A percentile compares a stretch with the other conserved stretches of the same genome.
phyloP scores from a whole-genome alignment of 1,140 invertebrate species.

The Drosophila busckii region DNA sequence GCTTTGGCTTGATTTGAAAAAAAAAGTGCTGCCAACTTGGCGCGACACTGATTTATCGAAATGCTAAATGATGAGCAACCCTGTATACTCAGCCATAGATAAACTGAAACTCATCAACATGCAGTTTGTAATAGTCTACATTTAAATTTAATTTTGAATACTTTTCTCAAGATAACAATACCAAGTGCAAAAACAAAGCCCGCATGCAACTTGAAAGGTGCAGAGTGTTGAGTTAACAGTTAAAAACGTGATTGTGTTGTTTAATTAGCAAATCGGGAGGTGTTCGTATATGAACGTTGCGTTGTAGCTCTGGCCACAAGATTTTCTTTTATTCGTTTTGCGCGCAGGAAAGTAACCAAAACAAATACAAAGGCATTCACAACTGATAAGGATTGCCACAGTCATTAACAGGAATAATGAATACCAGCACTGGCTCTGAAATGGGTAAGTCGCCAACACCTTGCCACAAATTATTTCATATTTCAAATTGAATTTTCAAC shows the following conservation, averaged over 20 bases:
- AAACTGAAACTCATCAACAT: constrained; percentile 37
- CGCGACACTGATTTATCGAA: too few species aligned
- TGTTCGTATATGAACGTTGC: too few species aligned
- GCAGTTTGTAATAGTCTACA: constrained; percentile 31
- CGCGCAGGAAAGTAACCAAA: neutral
- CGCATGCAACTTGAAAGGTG: too few species aligned
- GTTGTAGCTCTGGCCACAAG: too few species aligned
- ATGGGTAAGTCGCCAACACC: constrained; percentile 35
- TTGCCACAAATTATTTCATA: constrained; percentile 16
- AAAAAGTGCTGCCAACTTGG: too few species aligned
- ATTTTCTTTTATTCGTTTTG: constrained; percentile 47
- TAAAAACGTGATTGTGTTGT: too few species aligned
- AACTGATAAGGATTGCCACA: neutral
- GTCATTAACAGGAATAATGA: constrained; percentile 21
- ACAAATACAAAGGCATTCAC: neutral
- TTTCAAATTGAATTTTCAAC: constrained; percentile 75
- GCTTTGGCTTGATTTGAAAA: too few species aligned
- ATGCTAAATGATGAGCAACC: constrained; percentile 12
- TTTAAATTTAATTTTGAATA: constrained; percentile 41
- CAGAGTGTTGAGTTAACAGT: too few species aligned
- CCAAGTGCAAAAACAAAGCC: neutral
- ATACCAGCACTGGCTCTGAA: constrained; percentile 25
- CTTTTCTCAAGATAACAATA: constrained; percentile 11
- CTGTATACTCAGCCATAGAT: constrained; percentile 16
- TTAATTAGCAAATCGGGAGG: too few species aligned